These are phyloP conservation scores for Anaspis maculata DNA, from an alignment of 2,888 invertebrate genomes.

Conservation along the genomic window DNA sequence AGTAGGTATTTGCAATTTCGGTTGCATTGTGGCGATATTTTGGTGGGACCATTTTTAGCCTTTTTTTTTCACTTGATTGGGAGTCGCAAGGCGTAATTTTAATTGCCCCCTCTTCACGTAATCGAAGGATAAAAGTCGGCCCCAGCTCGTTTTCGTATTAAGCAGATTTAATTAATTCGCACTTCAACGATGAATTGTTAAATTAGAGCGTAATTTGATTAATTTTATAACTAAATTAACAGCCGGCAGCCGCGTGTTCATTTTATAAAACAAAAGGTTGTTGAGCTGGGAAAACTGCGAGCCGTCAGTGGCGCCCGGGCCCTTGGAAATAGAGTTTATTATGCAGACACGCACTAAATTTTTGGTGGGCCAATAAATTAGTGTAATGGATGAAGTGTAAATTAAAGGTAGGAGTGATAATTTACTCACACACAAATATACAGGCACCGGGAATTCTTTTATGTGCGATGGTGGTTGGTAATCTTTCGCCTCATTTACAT, in stretches of 20 bases:
- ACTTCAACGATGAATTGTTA: slow-evolving; percentile 7
- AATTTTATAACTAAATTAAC: slow-evolving; percentile 8
- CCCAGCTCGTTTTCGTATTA: slow-evolving; percentile 1
- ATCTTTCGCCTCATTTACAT: slow-evolving; percentile 13
- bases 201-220: slow-evolving; percentile 12
- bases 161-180: slow-evolving; percentile 10
- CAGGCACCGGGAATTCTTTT: slow-evolving; percentile 4
- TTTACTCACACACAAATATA: slow-evolving; percentile 5
- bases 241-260: slow-evolving; percentile 12
- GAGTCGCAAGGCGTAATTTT: too few species aligned
- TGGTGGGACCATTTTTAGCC: too few species aligned
- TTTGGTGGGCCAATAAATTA: slow-evolving; percentile 7
- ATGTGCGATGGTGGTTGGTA: slow-evolving; percentile 3
- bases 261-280: slow-evolving; percentile 6
- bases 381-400: slow-evolving; percentile 10
- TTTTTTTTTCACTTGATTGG: too few species aligned
- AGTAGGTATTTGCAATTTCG: too few species aligned
- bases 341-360: slow-evolving; percentile 10
- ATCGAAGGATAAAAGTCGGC: slow-evolving; percentile 6
- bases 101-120: slow-evolving; percentile 5
- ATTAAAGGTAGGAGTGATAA: slow-evolving; percentile 7
- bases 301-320: background rate
- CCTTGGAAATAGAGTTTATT: slow-evolving; percentile 5
- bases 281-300: slow-evolving; percentile 2
- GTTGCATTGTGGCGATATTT: too few species aligned